phyloP scores from a whole-genome alignment of 2,888 invertebrate genomes.

The Apotomis betuletana region DNA sequence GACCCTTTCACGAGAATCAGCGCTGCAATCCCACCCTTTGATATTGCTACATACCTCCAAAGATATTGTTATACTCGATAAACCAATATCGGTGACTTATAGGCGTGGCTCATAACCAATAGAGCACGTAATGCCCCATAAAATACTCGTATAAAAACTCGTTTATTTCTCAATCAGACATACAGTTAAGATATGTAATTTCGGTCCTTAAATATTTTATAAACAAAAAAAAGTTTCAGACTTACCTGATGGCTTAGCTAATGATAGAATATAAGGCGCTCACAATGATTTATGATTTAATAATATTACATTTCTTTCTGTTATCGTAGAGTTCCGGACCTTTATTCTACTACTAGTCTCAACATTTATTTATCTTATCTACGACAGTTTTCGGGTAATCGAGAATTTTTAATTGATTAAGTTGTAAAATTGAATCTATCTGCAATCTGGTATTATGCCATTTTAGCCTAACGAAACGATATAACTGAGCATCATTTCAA shows the following conservation, averaged over 20 bases:
- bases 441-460: conserved; percentile 2
- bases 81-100: conserved; percentile 55
- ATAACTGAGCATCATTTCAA: conserved; percentile 42
- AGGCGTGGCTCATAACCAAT: conserved; percentile 50
- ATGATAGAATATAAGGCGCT: too few relatives aligned
- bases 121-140: conserved; percentile 51
- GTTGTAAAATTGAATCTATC: neutral
- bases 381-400: neutral
- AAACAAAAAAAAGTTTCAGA: neutral
- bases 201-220: neutral
- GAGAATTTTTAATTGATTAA: neutral
- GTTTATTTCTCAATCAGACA: conserved; percentile 37
- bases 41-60: conserved; percentile 65
- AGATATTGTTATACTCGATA: conserved; percentile 47
- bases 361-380: too few relatives aligned
- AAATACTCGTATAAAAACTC: conserved; percentile 42
- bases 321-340: too few relatives aligned
- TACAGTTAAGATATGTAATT: conserved; percentile 14
- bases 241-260: too few relatives aligned
- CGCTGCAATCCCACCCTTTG: conserved; percentile 64
- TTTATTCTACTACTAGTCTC: too few relatives aligned
- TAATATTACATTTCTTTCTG: too few relatives aligned
- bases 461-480: neutral
- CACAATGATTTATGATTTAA: too few relatives aligned
- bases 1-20: conserved; percentile 73